Conservation (phyloP, 2,797 vertebrate genomes). For the Sparus aurata region DNA sequence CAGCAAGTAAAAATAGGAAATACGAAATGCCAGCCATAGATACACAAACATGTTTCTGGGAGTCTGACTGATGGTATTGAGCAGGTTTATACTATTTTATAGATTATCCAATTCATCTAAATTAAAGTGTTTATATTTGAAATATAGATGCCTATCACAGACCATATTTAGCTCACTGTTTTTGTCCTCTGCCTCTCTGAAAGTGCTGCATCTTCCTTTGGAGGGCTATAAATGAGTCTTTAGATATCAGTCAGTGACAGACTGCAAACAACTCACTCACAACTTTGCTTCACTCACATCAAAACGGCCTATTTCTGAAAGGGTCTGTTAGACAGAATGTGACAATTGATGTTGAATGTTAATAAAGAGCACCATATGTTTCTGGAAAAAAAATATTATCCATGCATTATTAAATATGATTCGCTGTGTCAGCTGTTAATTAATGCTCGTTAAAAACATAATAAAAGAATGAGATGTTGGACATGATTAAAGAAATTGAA, state of each 20-base stretch:
- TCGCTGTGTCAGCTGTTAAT: constrained; percentile 80
- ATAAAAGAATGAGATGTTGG: constrained; percentile 77
- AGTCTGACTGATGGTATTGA: neutral
- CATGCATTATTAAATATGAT: constrained; percentile 83
- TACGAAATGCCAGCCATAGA: neutral
- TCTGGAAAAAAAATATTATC: constrained; percentile 72
- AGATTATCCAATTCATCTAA: neutral
- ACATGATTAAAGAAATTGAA: constrained; percentile 79
- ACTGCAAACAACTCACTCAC: constrained; percentile 65
- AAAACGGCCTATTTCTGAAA: constrained; percentile 71
- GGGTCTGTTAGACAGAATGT: constrained; percentile 61
- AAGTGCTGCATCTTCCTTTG: neutral
- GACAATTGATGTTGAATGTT: constrained; percentile 82
- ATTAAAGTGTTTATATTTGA: neutral
- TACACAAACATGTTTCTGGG: neutral
- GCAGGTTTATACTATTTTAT: neutral
- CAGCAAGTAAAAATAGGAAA: neutral
- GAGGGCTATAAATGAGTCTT: constrained; percentile 26
- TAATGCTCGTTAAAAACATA: constrained; percentile 83
- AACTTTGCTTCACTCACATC: constrained; percentile 64
- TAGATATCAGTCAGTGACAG: constrained; percentile 37
- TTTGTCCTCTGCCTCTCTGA: neutral
- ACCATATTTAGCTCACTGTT: neutral
- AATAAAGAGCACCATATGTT: constrained; percentile 84
- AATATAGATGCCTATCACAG: neutral